Base-by-base conservation (phyloP, 2,113 vertebrate genomes). In the Lanius ludovicianus region DNA sequence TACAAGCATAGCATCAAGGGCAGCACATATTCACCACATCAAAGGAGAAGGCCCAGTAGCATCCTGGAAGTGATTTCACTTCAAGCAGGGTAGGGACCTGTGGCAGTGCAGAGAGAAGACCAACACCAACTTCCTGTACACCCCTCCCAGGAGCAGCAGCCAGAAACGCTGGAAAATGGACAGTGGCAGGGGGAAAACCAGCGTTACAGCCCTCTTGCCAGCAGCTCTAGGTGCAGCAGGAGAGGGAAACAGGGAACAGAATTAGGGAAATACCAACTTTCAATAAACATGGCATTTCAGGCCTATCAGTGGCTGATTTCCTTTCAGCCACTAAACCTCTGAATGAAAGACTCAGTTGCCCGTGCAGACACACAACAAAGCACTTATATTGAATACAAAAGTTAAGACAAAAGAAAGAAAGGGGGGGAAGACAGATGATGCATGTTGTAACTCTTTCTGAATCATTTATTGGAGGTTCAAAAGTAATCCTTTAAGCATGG, bases 371-470 rank as follows among this genome's bases (percentile, higher is more conserved):
- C 12, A 60, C 6, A 88, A 57, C 16, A 25, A 23, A 37, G 22
- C 4, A 9, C 23, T 55, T 50, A 17, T 9, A 39, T 10, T 20
- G 25, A 47, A 55, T 42, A 68, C 2, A 41, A 81, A 59, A 74
- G 46, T 5, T 53, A 88, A 42, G 12, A 28, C 2, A 33, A 55
- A 47, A 74, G 13, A 76, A 79, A 15, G 47, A 17, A 23, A 1
- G 1, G 1, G 2, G 3, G 2, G 5, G 4, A 18, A 63, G 20
- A n/a, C 6, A 76, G 30, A 55, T 1, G 1, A 27, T 1, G 1
- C 4, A 49, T 9, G 7, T 35, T 42, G 27, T 28, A 71, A 42
- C 6, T 50, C 6, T 41, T 83, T 79, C 37, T 81, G 37, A 79
- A 56, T 75, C 1, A 22, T 63, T 90, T 52, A 42, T 8, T 71